Evolutionary conservation across 2,888 invertebrate genomes (phyloP), one percentile per base, ranked within the genome.

Genomic region (Diarsia brunnea): DNA sequence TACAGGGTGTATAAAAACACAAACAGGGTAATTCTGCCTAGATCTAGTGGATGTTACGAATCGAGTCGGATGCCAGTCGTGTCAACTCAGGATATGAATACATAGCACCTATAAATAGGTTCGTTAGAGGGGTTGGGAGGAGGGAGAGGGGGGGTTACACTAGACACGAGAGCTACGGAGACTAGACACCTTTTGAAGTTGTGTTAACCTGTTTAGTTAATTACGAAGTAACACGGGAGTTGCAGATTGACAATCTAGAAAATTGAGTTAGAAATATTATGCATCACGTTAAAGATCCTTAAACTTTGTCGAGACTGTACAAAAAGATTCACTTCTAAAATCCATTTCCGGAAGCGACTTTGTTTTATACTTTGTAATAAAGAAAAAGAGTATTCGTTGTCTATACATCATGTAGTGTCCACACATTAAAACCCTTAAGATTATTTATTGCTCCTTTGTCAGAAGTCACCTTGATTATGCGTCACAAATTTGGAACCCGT

Each of bases 21-120:
- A 70, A 74, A 74, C 27, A 55, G 68, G 49, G 67, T 70, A 70
- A 65, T 84, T 72, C 75, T 67, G 63, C 1, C 65, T 76, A 69
- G 81, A 76, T 84, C 82, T 64, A 69, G 60, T 73, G 16, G 64
- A 70, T 65, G 63, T 61, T 21, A 68, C 60, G 73, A 73, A 73
- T 82, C 27, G 73, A 82, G 21, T 58, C 70, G 66, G 53, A 82
- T 82, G 67, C 77, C 84, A 73, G 27, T 81, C 65, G 77, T 77
- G 77, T 82, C 73, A 82, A 31, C 47, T 67, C 81, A 45, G 61
- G 55, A 68, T 81, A 68, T 77, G 85, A 84, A 82, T 82, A 81
- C 73, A 82, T 58, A 82, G 60, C 27, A 73, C 84, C 64, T 49
- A 77, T 77, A 60, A 81, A 70, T 69, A 73, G 60, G 63, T 64